Conservation (phyloP, 2,888 invertebrate species). For the Ctena decussata region DNA sequence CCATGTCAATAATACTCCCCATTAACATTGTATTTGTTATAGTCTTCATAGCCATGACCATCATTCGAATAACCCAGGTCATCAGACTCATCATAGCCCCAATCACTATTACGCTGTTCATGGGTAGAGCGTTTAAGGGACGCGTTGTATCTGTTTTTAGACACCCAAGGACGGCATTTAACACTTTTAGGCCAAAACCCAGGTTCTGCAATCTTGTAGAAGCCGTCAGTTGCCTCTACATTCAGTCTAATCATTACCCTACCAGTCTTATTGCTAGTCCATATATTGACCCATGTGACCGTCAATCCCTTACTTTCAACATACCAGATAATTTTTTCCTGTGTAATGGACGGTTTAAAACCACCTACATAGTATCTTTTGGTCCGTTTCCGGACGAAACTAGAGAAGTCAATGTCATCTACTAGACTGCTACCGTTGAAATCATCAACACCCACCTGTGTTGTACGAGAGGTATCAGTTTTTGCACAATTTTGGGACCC, state of each 20-base stretch:
- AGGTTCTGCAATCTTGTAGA: neutral
- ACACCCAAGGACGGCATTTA: neutral
- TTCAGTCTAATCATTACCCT: neutral
- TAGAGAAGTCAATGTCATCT: neutral
- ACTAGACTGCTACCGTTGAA: neutral
- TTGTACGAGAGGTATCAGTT: neutral
- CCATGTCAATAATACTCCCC: neutral
- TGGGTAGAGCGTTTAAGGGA: neutral
- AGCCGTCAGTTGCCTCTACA: neutral
- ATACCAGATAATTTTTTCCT: neutral
- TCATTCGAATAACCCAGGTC: neutral
- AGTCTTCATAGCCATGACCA: neutral
- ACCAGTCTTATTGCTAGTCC: neutral
- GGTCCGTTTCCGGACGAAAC: neutral
- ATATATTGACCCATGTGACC: neutral
- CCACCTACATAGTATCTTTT: neutral
- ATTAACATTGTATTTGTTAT: neutral
- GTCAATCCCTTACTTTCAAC: neutral
- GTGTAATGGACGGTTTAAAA: neutral
- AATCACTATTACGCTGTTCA: neutral
- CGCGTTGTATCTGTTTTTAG: neutral
- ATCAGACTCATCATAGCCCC: neutral
- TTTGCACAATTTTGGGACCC: neutral
- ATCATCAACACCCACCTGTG: neutral
- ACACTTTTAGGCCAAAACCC: neutral